A percentile compares a stretch with the other conserved stretches of the same genome.
phyloP scores from a whole-genome alignment of 2,113 vertebrate species.

The Polyodon spathula region DNA sequence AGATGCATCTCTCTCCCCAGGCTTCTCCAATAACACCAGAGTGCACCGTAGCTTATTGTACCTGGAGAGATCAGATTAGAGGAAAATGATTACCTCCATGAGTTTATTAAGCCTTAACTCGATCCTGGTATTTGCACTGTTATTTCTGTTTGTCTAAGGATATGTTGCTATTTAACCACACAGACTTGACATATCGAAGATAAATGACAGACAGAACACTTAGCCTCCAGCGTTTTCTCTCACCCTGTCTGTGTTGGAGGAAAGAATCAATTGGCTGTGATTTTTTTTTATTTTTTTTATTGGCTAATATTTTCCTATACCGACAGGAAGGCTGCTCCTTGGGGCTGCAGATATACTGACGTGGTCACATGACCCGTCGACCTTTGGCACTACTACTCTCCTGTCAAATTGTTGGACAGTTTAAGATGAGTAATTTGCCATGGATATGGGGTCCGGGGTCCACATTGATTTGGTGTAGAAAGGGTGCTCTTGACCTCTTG shows the following conservation, averaged over 20 bases:
- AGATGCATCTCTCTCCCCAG: too few relatives aligned
- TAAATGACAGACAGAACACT: not conserved
- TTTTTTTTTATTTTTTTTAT: not conserved
- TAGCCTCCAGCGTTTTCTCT: not conserved
- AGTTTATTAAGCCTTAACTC: not conserved
- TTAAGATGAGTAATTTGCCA: conserved; percentile 40
- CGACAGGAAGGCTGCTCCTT: conserved; percentile 27
- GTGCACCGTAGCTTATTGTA: too few relatives aligned
- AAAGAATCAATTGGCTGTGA: not conserved
- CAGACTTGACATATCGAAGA: not conserved
- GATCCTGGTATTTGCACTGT: not conserved
- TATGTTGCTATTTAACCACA: not conserved
- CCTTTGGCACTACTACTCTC: conserved; percentile 37
- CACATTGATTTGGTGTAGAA: conserved; percentile 41
- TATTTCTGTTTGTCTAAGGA: not conserved
- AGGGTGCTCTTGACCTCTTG: conserved; percentile 43
- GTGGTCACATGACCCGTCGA: conserved; percentile 24
- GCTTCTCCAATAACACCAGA: too few relatives aligned
- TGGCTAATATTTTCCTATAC: not conserved
- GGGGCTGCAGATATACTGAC: conserved; percentile 37
- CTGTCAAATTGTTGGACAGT: conserved; percentile 31
- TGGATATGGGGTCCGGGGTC: conserved; percentile 27
- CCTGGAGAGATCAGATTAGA: too few relatives aligned
- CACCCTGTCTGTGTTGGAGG: not conserved
- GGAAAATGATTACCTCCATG: too few relatives aligned